Evolutionary conservation across 2,113 vertebrate genomes (phyloP), one percentile per base, ranked within the genome.

Genomic region (Melospiza melodia): DNA sequence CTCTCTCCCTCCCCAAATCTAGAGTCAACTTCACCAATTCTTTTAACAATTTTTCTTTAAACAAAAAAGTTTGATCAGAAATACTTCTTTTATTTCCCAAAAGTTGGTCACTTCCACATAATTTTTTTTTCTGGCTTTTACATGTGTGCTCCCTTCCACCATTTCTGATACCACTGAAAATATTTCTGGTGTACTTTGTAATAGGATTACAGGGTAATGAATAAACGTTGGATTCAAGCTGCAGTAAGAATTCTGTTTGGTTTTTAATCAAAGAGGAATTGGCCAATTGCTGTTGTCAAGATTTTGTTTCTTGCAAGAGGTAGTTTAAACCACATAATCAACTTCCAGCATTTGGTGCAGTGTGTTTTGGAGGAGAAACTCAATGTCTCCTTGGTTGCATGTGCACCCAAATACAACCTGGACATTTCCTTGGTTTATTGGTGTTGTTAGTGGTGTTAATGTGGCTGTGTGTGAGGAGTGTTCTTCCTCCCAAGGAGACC

Each of bases 361-460:
- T 87, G 77, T 92, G 89, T 87, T 96, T 94, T 91, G 79, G 92
- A 96, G 71, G 69, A 20, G 54, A 82, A 69, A 71, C 71, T 91
- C 2, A 1, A 54, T 23, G 61, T 95, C 80, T 87, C 88, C 76
- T 80, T 71, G 44, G 48, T 74, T 71, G 55, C 23, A 3, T 0
- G 10, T 43, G 41, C 24, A 31, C 39, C 24, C 57, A 1, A 52
- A 39, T 20, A 17, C 46, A 37, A 44, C 11, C 24, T 12, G 68
- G 15, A 5, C 5, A 1, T 74, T 69, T 44, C 37, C 68, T n/a
- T 65, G 35, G 15, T 62, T 61, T 62, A 5, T 48, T 16, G 10
- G 13, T 25, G 1, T 6, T 55, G 31, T 28, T 3, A 4, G 0
- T 10, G 31, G 27, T 11, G 65, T 35, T 61, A 2, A 3, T 5